Evolutionary conservation across 1,140 invertebrate species (phyloP), one percentile per base, ranked within the genome.

Genomic region (Platyscapa corneri): DNA sequence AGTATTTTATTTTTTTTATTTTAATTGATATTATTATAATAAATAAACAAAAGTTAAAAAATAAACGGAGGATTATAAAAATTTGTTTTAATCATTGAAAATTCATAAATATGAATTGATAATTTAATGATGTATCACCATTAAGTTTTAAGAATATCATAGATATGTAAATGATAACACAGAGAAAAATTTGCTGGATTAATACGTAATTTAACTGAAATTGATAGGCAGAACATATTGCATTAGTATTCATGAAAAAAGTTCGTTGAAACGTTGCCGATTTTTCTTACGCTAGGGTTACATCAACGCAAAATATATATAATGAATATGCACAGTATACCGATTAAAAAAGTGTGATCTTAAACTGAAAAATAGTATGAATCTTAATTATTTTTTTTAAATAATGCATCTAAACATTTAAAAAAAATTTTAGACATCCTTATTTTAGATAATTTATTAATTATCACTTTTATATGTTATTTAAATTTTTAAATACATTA

Each of bases 171-270:
- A 10, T 7, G 8, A 3, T 75, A 18, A 34, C 39, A 20, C 3
- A 27, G 30, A 1, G n/a, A 5, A 23, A 70, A 34, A 70, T 37
- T 70, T 37, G 2, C 1, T 42, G 23, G 2, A 8, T 30, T 42
- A 23, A 75, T 37, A 3, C 18, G 39, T 75, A 12, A 42, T 49
- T 42, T n/a, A 10, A 16, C 39, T 77, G 18, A 67, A 46, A 77
- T 77, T 67, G 23, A 49, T 18, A 30, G 30, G 10, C 32, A 46
- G 39, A 75, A 46, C 16, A 46, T 53, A 65, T 67, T 83, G 10
- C 65, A 77, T 89, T 85, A 86, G 87, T 89, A 89, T 89, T 84
- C 88, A 89, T 89, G 83, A 80, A 85, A 89, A 89, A 89, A 89
- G 87, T 89, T 89, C 64, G 56, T 72, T n/a, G 37, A 78, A 39